These are phyloP conservation scores for Stenodera caucasica DNA, from an alignment of 2,888 invertebrate species.

Conservation along the genomic window DNA sequence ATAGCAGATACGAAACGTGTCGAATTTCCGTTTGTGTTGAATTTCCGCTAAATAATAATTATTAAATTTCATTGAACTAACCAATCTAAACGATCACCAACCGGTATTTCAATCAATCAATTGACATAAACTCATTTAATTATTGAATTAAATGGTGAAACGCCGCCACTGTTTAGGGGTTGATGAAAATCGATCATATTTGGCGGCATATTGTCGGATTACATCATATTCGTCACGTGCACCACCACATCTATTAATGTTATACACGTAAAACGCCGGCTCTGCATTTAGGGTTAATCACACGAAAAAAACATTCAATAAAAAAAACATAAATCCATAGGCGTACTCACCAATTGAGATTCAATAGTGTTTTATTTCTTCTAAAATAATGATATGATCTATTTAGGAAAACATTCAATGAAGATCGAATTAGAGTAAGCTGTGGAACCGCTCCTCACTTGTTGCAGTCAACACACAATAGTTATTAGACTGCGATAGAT, in stretches of 20 bases:
- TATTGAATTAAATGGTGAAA: too few relatives aligned
- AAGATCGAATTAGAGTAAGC: neutral
- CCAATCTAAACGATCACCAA: too few relatives aligned
- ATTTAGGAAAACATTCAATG: neutral
- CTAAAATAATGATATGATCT: neutral
- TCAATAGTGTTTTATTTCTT: neutral
- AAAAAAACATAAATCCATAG: neutral
- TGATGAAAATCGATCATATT: neutral
- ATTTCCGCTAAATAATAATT: too few relatives aligned
- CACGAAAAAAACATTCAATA: neutral
- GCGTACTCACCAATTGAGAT: neutral
- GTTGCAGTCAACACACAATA: conserved; percentile 16
- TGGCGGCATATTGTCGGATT: neutral
- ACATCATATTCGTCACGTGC: neutral
- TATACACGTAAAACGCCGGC: neutral
- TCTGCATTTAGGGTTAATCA: neutral
- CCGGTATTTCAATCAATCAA: too few relatives aligned
- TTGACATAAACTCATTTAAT: too few relatives aligned
- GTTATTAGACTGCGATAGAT: conserved; percentile 10
- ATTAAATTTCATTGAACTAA: too few relatives aligned
- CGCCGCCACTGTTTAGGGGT: neutral
- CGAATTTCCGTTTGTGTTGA: too few relatives aligned
- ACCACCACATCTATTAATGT: neutral
- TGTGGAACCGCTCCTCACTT: conserved; percentile 25
- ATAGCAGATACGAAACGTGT: too few relatives aligned